Percentiles rank a stretch among this genome's conserved stretches.
Conservation (phyloP, 1,140 invertebrate species). For the Pseudomyrmex concolor region DNA sequence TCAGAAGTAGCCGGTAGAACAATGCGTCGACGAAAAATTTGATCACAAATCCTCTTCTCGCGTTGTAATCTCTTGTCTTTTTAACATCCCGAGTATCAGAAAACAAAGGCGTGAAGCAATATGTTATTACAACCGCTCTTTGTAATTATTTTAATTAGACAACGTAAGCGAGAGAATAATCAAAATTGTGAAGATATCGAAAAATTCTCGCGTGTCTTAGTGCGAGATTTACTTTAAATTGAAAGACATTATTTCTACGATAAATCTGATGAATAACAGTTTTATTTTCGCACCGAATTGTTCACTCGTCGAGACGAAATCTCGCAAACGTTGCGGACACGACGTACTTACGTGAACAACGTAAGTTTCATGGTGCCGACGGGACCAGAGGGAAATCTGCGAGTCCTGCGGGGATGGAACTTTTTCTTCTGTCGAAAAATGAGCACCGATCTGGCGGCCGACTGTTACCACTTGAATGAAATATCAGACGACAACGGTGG, state of each 20-base stretch:
- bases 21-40: not conserved
- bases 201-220: too few relatives aligned
- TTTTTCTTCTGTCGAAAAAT: constrained; percentile 38
- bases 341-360: constrained; percentile 76
- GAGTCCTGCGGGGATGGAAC: constrained; percentile 4
- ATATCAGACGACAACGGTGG: constrained; percentile 71
- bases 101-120: not conserved
- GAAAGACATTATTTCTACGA: not conserved
- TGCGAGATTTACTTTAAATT: not conserved
- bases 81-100: not conserved
- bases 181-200: too few relatives aligned
- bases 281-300: constrained; percentile 8
- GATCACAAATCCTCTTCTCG: not conserved
- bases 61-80: not conserved
- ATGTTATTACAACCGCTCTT: not conserved
- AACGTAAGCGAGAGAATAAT: too few relatives aligned
- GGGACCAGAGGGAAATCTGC: constrained; percentile 29
- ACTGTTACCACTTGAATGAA: constrained; percentile 75
- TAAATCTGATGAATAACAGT: not conserved
- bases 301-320: not conserved
- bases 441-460: constrained; percentile 43
- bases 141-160: too few relatives aligned
- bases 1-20: not conserved
- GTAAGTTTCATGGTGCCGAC: constrained; percentile 74
- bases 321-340: not conserved